phyloP scores from a whole-genome alignment of 2,797 vertebrate species.

The Falco concolor region DNA sequence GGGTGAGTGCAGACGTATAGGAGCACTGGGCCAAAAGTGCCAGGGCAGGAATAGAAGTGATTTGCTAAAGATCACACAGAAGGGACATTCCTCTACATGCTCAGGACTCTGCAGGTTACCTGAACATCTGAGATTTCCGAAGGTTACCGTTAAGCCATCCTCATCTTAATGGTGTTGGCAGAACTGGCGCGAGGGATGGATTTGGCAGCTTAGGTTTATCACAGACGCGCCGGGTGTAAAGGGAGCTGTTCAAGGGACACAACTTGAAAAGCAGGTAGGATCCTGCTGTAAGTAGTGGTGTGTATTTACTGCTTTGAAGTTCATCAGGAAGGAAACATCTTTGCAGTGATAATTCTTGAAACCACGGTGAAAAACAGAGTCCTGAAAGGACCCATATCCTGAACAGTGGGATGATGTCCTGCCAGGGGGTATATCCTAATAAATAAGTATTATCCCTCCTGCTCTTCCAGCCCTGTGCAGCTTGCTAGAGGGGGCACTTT shows the following conservation, averaged over 20 bases:
- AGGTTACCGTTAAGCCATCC: not conserved
- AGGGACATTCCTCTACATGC: not conserved
- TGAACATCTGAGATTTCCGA: not conserved
- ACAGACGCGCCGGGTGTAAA: accelerated
- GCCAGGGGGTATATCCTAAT: not conserved
- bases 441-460: conserved; percentile 24
- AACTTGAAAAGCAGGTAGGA: not conserved
- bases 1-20: not conserved
- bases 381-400: not conserved
- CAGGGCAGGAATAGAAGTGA: not conserved
- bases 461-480: not conserved
- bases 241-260: not conserved
- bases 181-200: not conserved
- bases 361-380: not conserved
- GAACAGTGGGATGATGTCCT: not conserved
- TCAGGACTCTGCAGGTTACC: not conserved
- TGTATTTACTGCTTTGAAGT: conserved; percentile 10
- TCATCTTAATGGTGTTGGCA: not conserved
- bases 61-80: not conserved
- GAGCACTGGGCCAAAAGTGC: not conserved
- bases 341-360: not conserved
- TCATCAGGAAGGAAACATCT: not conserved
- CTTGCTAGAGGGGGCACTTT: conserved; percentile 52
- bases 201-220: not conserved
- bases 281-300: not conserved